Conservation (phyloP, 2,888 invertebrate genomes). For the Chaitophorus viminalis region DNA sequence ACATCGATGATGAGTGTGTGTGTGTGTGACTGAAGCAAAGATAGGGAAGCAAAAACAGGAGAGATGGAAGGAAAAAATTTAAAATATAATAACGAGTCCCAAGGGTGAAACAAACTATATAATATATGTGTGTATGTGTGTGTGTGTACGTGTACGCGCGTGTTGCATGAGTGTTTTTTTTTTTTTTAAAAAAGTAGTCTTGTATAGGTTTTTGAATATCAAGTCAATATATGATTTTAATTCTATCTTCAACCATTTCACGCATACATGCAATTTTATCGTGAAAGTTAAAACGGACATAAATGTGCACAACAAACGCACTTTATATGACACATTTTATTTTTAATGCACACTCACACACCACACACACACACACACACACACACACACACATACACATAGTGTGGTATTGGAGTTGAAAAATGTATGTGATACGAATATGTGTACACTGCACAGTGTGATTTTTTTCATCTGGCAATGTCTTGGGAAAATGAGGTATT, state of each 20-base stretch:
- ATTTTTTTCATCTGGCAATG: no score
- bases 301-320: no score
- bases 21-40: not conserved
- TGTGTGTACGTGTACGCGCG: not conserved
- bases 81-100: not conserved
- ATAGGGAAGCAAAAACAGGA: not conserved
- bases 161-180: no score
- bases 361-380: no score
- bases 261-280: not conserved
- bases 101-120: not conserved
- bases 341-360: no score
- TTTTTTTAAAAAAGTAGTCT: no score
- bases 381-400: no score
- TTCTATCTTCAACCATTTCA: not conserved
- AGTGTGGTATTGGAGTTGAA: not conserved
- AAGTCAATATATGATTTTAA: not conserved
- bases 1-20: not conserved
- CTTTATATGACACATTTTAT: no score
- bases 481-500: no score
- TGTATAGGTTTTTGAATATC: constrained; percentile 19
- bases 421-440: not conserved
- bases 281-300: no score
- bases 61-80: not conserved
- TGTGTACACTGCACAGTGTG: not conserved
- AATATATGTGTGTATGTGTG: not conserved